A percentile compares a stretch with the other conserved stretches of the same genome.
Conservation (phyloP, 2,888 invertebrate species). For the Dastarcus helophoroides region DNA sequence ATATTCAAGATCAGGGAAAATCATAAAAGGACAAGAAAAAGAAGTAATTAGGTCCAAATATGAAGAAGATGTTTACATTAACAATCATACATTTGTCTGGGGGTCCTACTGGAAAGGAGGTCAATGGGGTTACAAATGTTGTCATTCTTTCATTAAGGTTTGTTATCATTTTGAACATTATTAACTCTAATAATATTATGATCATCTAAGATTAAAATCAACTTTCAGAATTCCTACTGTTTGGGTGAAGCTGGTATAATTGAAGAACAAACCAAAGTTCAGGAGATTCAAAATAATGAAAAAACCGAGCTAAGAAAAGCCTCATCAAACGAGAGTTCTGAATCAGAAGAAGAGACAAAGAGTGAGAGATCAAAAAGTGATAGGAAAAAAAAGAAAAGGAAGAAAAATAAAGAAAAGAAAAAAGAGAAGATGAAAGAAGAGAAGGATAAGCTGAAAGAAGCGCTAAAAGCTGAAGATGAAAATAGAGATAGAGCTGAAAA, state of each 20-base stretch:
- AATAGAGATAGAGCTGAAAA: conserved; percentile 49
- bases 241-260: conserved; percentile 60
- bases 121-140: conserved; percentile 94
- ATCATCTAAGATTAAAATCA: too few species aligned
- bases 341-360: conserved; percentile 33
- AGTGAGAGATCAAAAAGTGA: conserved; percentile 43
- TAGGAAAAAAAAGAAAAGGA: conserved; percentile 39
- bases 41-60: conserved; percentile 76
- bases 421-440: conserved; percentile 30
- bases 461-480: conserved; percentile 53
- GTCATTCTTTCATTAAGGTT: conserved; percentile 78
- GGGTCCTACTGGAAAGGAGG: conserved; percentile 92
- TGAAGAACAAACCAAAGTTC: conserved; percentile 10
- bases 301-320: conserved; percentile 18
- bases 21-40: conserved; percentile 79
- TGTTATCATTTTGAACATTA: conserved; percentile 5
- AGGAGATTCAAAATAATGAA: conserved; percentile 19
- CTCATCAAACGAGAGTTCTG: conserved; percentile 17
- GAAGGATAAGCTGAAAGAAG: conserved; percentile 50
- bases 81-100: conserved; percentile 92
- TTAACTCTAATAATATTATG: neutral
- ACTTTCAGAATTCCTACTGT: conserved; percentile 70
- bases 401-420: conserved; percentile 35
- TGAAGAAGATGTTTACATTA: conserved; percentile 84
- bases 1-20: conserved; percentile 86